Base-by-base conservation (phyloP, 2,888 invertebrate genomes). In the Pediacus dermestoides region DNA sequence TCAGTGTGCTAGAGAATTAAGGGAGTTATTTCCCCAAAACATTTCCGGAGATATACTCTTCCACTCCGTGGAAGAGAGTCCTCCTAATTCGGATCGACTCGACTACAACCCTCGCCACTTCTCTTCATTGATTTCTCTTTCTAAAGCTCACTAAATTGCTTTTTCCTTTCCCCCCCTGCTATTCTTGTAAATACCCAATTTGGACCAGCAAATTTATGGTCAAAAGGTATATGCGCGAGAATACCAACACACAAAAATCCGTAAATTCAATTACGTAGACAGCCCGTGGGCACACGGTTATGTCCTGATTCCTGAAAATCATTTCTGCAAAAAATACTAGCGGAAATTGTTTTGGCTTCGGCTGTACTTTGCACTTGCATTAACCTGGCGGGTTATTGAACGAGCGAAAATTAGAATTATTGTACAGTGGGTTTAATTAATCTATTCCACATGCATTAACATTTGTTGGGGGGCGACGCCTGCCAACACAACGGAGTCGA, bases 91-190 rank as follows among this genome's bases (percentile, higher is more conserved):
- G 53, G 53, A 60, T 60, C 55, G 55, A 55, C 48, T 49, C 51
- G 47, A 32, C 26, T 16, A 34, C 28, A 32, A 34, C 43, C 44
- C 43, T 46, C 37, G 42, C 52, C 53, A 46, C 41, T 49, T 50
- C 52, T 62, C 63, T 65, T 64, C 67, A 66, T 67, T 66, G 67
- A 67, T 67, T 67, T 64, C 62, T 60, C 60, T 55, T 52, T 53
- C 53, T 54, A 63, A 66, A 67, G 63, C 66, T 60, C 53, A 55
- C 58, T 59, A 66, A 67, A 67, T 67, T 67, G 66, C 61, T 63
- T 64, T 61, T 60, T 57, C 63, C 60, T 34, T 10, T 49, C 44
- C 43, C 38, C 50, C 45, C 40, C 31, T 36, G 36, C 28, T 30
- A 9, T 49, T 47, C 50, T 46, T 47, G 50, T 50, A 57, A 56